These are phyloP conservation scores for Zaprionus obscuricornis DNA, from an alignment of 2,888 invertebrate species.

Conservation along the genomic window DNA sequence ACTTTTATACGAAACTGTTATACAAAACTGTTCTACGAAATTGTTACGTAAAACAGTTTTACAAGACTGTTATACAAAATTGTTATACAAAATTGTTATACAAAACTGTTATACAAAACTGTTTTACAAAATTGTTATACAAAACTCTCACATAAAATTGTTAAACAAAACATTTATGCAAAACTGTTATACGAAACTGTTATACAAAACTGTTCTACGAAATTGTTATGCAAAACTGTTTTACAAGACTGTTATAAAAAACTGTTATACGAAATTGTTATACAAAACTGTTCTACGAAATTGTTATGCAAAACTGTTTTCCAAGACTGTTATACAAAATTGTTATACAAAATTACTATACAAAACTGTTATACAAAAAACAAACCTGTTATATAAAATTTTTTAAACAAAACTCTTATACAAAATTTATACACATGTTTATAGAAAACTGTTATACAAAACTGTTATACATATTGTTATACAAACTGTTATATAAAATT, in stretches of 20 bases:
- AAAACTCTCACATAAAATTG: slow-evolving; percentile 2
- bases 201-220: slow-evolving; percentile 1
- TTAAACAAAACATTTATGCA: slow-evolving; percentile 3
- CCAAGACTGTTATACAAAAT: slow-evolving; percentile 9
- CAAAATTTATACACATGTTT: slow-evolving; percentile 2
- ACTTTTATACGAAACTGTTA: slow-evolving; percentile 6
- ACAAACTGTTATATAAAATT: slow-evolving; percentile 8
- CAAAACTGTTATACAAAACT: no score
- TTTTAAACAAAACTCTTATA: slow-evolving; percentile 3
- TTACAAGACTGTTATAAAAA: slow-evolving; percentile 2
- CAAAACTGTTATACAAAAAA: no score
- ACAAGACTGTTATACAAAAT: slow-evolving; percentile 9
- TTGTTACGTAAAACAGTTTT: neutral
- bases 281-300: no score
- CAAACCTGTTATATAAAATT: no score
- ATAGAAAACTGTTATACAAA: neutral
- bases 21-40: slow-evolving; percentile 3
- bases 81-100: neutral
- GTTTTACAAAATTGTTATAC: no score
- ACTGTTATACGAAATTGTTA: no score
- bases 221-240: slow-evolving; percentile 9
- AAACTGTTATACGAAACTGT: slow-evolving; percentile 1
- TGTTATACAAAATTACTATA: neutral
- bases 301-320: slow-evolving; percentile 8
- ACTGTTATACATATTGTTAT: slow-evolving; percentile 7